A percentile compares a stretch with the other conserved stretches of the same genome.
Evolutionary conservation across 1,140 invertebrate genomes (phyloP).

Genomic region (Camponotus pennsylvanicus): DNA sequence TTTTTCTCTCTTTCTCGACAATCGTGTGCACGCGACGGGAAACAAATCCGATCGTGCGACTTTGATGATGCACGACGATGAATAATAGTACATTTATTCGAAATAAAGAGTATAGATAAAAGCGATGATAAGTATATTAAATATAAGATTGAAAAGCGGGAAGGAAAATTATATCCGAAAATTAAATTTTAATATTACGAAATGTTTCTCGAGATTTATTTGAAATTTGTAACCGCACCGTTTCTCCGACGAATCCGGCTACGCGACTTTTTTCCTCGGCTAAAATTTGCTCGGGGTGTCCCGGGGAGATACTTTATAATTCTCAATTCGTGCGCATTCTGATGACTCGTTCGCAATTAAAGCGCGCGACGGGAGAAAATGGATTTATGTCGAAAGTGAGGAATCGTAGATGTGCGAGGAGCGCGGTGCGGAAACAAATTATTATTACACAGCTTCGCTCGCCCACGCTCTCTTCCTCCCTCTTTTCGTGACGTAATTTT

Average conservation of each 20-base stretch:
- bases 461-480: constrained; percentile 3
- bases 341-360: constrained; percentile 58
- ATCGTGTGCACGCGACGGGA: not conserved
- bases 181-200: not conserved
- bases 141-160: not conserved
- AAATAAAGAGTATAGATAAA: not conserved
- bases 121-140: not conserved
- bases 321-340: constrained; percentile 53
- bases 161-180: not conserved
- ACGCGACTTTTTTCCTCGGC: not conserved
- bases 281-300: not conserved
- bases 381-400: constrained; percentile 62
- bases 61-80: constrained; percentile 6
- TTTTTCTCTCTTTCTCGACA: not conserved
- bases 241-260: not conserved
- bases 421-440: constrained; percentile 37
- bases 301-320: constrained; percentile 19
- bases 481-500: constrained; percentile 47
- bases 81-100: not conserved
- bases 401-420: constrained; percentile 34
- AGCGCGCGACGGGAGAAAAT: constrained; percentile 54
- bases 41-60: constrained; percentile 24
- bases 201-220: not conserved
- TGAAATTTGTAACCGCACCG: not conserved
- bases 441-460: constrained; percentile 44